A percentile compares a stretch with the other conserved stretches of the same genome.
Conservation (phyloP, 1,140 invertebrate genomes). For the Drosophila subpulchrella region DNA sequence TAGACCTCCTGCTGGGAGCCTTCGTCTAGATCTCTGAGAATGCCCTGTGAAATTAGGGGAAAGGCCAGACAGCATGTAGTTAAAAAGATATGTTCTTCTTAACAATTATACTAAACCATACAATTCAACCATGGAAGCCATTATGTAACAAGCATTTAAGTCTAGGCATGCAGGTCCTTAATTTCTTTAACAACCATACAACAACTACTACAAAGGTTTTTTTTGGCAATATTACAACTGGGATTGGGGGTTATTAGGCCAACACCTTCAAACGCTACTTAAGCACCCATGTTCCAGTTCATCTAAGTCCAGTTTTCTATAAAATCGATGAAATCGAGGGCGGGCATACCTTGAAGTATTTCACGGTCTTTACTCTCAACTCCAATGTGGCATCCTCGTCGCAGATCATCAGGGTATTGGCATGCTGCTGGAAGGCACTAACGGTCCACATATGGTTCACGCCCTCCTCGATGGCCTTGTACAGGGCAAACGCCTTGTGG, state of each 20-base stretch:
- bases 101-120: background rate
- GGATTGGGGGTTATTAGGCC: conserved; percentile 6
- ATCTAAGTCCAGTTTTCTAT: conserved; percentile 6
- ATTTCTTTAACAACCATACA: conserved; percentile 17
- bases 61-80: conserved; percentile 30
- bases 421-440: conserved; percentile 98
- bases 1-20: conserved; percentile 40
- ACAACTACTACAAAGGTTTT: background rate
- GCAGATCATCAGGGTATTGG: conserved; percentile 95
- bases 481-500: conserved; percentile 98
- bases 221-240: background rate
- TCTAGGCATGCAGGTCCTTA: conserved; percentile 12
- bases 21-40: conserved; percentile 61
- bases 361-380: conserved; percentile 98
- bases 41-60: conserved; percentile 61
- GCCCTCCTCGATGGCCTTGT: conserved; percentile 96
- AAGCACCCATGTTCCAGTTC: conserved; percentile 3
- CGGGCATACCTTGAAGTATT: conserved; percentile 97
- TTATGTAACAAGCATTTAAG: conserved; percentile 6
- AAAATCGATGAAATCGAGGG: conserved; percentile 8
- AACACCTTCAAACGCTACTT: conserved; percentile 26
- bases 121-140: conserved; percentile 10
- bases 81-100: conserved; percentile 21
- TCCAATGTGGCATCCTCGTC: conserved; percentile 99
- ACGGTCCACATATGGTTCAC: conserved; percentile 99